Percentiles rank a stretch among this genome's conserved stretches.
phyloP scores from a whole-genome alignment of 1,140 invertebrate genomes.

The Armadillidium nasatum region DNA sequence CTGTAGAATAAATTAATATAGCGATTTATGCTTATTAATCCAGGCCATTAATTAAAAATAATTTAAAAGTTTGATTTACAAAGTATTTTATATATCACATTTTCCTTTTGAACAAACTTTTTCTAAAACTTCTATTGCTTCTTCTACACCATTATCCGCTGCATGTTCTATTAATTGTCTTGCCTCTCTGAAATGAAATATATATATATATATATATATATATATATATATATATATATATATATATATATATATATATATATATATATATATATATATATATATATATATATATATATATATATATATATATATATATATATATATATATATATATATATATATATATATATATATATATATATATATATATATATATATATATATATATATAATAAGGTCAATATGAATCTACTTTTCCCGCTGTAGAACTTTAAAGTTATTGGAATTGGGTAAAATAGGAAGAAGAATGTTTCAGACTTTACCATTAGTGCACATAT shows the following conservation, averaged over 20 bases:
- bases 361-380: too few species aligned
- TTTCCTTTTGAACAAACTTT: slow-evolving; percentile 18
- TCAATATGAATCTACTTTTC: too few species aligned
- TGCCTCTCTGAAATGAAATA: slow-evolving; percentile 16
- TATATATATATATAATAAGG: too few species aligned
- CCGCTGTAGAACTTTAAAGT: too few species aligned
- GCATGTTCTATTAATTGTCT: slow-evolving; percentile 14
- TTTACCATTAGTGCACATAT: too few species aligned
- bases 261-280: slow-evolving; percentile 1
- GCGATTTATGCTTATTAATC: too few species aligned
- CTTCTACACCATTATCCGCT: background rate
- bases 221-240: background rate
- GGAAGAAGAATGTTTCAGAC: too few species aligned
- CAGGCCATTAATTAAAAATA: too few species aligned
- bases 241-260: slow-evolving; percentile 17
- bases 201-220: slow-evolving; percentile 14
- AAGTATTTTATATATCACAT: slow-evolving; percentile 2
- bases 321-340: too few species aligned
- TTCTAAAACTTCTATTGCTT: slow-evolving; percentile 17
- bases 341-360: too few species aligned
- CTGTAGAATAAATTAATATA: too few species aligned
- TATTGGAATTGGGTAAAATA: too few species aligned
- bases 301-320: slow-evolving; percentile 20
- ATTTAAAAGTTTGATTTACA: background rate
- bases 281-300: slow-evolving; percentile 18